Evolutionary conservation across 2,888 invertebrate genomes (phyloP), one percentile per base, ranked within the genome.

Genomic region (Drosophila paranaensis): DNA sequence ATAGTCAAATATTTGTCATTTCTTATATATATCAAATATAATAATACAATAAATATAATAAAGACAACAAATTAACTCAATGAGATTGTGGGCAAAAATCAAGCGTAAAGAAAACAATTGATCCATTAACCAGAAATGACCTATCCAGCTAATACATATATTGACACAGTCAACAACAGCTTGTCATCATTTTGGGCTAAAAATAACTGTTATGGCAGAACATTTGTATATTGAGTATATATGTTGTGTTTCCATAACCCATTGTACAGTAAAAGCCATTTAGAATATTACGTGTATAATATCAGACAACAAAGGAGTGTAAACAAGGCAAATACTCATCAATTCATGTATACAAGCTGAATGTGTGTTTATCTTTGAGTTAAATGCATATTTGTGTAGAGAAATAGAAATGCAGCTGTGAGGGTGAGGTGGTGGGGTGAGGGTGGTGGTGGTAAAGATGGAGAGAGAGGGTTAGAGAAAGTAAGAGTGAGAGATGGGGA

Each of bases 141-240:
- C 56, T 46, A 56, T 64, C 61, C 79, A 27, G 61, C 43, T 39
- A 16, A 50, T 61, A 74, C 69, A 78, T 78, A 74, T 74, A 78
- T 78, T 76, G 69, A 74, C 63, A 57, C 5, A 10, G 6, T 10
- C 48, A 25, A 30, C 54, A 11, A 30, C 54, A 11, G 54, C n/a
- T 50, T 45, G 50, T 25, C 57, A 37, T 48, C 39, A 54, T 45
- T 71, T 60, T 14, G 13, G n/a, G 37, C 67, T 72, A 72, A 66
- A 75, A 67, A 79, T 68, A 72, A 73, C 48, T 53, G 43, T 40
- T 66, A 60, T 74, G 60, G 39, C 50, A 39, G 46, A 58, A 39
- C 48, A 72, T 64, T 71, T 65, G 57, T 74, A 48, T 68, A 63
- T 42, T 16, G 37, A 57, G 42, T 42, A 14, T 37, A 30, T 55